Conservation (phyloP, 2,888 invertebrate species). For the Geotrupes spiniger region DNA sequence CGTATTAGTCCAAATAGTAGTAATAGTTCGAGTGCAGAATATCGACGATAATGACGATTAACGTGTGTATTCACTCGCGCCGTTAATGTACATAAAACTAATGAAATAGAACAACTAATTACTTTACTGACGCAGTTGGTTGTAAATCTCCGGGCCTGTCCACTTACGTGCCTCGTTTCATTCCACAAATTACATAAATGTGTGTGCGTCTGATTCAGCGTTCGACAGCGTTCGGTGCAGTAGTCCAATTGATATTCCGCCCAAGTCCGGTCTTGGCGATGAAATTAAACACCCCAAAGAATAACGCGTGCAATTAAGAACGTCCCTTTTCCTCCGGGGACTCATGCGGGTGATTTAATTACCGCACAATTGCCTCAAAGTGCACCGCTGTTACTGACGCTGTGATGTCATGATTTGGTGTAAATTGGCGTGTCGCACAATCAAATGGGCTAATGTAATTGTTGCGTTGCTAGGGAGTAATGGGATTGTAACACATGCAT, state of each 20-base stretch:
- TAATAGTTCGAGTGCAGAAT: too few species aligned
- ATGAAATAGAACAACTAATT: too few species aligned
- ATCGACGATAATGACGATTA: too few species aligned
- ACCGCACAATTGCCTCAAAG: conserved; percentile 14
- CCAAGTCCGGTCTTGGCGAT: conserved; percentile 20
- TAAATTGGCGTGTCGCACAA: conserved; percentile 26
- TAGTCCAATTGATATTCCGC: conserved; percentile 20
- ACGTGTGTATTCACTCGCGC: too few species aligned
- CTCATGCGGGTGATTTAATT: conserved; percentile 26
- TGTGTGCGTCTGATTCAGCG: conserved; percentile 16
- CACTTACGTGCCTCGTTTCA: conserved; percentile 3
- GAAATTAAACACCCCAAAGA: conserved; percentile 24
- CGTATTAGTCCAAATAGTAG: too few species aligned
- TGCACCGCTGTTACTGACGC: conserved; percentile 18
- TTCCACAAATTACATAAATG: conserved; percentile 18
- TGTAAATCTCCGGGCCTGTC: too few species aligned
- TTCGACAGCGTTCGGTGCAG: conserved; percentile 1
- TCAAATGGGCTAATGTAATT: conserved; percentile 27
- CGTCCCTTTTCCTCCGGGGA: conserved; percentile 16
- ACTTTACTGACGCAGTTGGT: too few species aligned
- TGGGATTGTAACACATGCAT: conserved; percentile 26
- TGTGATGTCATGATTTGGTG: conserved; percentile 27
- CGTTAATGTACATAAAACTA: too few species aligned
- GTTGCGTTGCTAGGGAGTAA: conserved; percentile 27
- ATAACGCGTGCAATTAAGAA: conserved; percentile 24